phyloP scores from a whole-genome alignment of 2,888 invertebrate species.

The Ornithoptera priamus region DNA sequence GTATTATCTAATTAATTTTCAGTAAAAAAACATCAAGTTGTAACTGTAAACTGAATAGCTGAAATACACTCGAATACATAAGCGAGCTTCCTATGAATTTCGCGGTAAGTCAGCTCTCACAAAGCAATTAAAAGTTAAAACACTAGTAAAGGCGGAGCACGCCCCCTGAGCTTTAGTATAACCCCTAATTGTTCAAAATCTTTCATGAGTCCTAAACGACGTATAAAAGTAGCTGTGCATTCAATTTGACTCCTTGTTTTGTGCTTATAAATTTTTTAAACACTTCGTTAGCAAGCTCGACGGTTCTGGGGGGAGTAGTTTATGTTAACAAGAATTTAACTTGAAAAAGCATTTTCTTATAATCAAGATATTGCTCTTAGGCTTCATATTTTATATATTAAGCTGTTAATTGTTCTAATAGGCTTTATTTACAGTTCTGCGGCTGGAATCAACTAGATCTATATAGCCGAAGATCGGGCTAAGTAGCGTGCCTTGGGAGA shows the following conservation, averaged over 20 bases:
- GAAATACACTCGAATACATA: neutral
- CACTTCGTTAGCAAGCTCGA: slow-evolving; percentile 11
- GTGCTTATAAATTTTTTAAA: slow-evolving; percentile 10
- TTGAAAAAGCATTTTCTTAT: neutral
- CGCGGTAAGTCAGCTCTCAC: slow-evolving; percentile 20
- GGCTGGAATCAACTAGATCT: neutral
- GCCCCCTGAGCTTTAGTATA: slow-evolving; percentile 24
- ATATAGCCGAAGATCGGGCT: no score
- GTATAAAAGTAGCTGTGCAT: slow-evolving; percentile 17
- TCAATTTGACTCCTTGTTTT: slow-evolving; percentile 15
- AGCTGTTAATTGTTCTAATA: no score
- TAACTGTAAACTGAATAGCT: neutral
- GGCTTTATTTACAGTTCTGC: no score
- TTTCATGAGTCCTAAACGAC: slow-evolving; percentile 27
- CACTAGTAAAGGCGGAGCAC: slow-evolving; percentile 9
- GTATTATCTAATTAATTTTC: no score
- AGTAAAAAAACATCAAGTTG: no score
- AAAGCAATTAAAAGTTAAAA: slow-evolving; percentile 30
- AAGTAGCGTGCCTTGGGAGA: no score
- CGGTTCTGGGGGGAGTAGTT: neutral
- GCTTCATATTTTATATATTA: neutral
- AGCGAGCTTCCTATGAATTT: slow-evolving; percentile 9
- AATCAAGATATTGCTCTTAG: neutral
- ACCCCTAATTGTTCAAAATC: slow-evolving; percentile 28
- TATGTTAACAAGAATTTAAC: neutral